Conservation (phyloP, 37 sponge, comb jelly and placozoan species). For the Dysidea cf. avara region DNA sequence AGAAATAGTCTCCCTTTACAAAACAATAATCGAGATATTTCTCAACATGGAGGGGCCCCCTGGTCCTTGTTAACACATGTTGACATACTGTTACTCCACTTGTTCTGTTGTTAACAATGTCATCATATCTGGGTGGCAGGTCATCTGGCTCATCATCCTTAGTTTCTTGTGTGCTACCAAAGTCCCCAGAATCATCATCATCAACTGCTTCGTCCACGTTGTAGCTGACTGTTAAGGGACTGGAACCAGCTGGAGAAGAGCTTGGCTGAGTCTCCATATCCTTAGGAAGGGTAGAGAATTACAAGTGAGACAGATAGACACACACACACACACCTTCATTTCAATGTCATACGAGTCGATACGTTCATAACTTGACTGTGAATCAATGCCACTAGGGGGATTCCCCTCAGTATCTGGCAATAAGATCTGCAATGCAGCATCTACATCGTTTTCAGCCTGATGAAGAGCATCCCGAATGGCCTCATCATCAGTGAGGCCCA, state of each 20-base stretch:
- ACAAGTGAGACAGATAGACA: too few relatives aligned
- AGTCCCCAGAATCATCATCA: too few relatives aligned
- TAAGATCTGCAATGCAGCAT: conserved; percentile 42
- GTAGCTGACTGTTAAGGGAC: too few relatives aligned
- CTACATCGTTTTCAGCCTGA: conserved; percentile 24
- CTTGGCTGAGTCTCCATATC: neutral
- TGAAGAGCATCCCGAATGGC: conserved; percentile 35
- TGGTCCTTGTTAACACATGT: conserved; percentile 2
- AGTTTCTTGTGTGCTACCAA: too few relatives aligned
- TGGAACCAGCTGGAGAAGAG: too few relatives aligned
- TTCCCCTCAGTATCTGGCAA: conserved; percentile 35
- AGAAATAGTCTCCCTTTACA: too few relatives aligned
- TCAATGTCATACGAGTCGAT: too few relatives aligned
- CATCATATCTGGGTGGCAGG: conserved; percentile 58
- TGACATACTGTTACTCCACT: neutral
- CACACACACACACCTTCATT: too few relatives aligned
- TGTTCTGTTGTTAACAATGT: conserved; percentile 28
- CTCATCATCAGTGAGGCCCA: conserved; percentile 36
- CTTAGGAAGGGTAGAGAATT: neutral
- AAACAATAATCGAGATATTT: too few relatives aligned
- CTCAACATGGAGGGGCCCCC: neutral
- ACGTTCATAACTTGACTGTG: neutral
- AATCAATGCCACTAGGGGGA: neutral
- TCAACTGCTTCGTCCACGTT: too few relatives aligned
- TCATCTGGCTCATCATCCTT: too few relatives aligned